These are phyloP conservation scores for Halisarca cf. caerulea DNA, from an alignment of 37 sponge, comb jelly and placozoan genomes.

Conservation along the genomic window DNA sequence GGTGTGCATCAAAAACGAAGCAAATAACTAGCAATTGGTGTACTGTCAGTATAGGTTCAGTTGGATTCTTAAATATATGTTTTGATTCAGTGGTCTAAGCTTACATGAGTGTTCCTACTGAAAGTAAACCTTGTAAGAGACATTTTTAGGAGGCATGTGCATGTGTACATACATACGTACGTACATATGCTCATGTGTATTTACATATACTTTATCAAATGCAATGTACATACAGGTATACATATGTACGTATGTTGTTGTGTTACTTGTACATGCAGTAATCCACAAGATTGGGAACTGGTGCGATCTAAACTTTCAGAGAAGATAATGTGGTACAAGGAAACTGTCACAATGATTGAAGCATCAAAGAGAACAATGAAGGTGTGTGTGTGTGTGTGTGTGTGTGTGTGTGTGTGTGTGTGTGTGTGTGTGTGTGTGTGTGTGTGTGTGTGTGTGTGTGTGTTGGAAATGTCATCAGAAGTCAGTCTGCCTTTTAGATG, in stretches of 20 bases:
- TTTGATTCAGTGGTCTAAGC: background rate
- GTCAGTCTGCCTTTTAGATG: constrained; percentile 49
- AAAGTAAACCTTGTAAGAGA: too few relatives aligned
- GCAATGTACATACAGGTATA: too few relatives aligned
- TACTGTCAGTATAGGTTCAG: too few relatives aligned
- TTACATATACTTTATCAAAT: too few relatives aligned
- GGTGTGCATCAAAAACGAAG: constrained; percentile 1
- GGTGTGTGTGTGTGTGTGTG: constrained; percentile 16
- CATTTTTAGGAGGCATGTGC: too few relatives aligned
- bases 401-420: constrained; percentile 18
- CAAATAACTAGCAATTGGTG: too few relatives aligned
- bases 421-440: constrained; percentile 1
- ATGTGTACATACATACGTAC: too few relatives aligned
- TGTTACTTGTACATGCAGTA: background rate
- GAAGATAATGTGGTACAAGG: constrained; percentile 6
- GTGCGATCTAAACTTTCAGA: background rate
- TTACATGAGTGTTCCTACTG: too few relatives aligned
- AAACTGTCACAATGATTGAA: background rate
- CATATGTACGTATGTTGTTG: constrained; percentile 10
- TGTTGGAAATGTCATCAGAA: background rate
- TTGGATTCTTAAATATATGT: too few relatives aligned
- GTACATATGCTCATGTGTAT: too few relatives aligned
- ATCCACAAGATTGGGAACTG: background rate
- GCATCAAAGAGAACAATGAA: background rate
- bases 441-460: constrained; percentile 4